Evolutionary conservation across 1,140 invertebrate species (phyloP).

Genomic region (Philotrypesis tridentata): DNA sequence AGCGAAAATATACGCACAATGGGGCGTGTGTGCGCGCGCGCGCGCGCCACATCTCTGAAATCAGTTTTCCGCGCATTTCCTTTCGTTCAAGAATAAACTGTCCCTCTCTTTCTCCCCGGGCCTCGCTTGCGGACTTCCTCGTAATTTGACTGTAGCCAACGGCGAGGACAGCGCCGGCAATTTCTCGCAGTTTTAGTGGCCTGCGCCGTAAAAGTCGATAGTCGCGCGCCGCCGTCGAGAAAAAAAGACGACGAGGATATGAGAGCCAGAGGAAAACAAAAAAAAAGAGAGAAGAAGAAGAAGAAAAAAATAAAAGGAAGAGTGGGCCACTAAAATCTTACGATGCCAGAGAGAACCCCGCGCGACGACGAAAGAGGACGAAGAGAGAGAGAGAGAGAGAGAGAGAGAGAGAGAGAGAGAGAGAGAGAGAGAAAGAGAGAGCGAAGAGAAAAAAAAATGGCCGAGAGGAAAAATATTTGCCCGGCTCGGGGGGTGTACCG

Average conservation of each 20-base stretch:
- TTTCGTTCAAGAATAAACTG: not conserved
- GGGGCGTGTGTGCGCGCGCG: too few relatives aligned
- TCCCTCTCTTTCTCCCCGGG: not conserved
- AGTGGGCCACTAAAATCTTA: slow-evolving; percentile 20
- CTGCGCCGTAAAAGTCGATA: slow-evolving; percentile 33
- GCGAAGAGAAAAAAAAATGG: not conserved
- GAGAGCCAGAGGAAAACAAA: not conserved
- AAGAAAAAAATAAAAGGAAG: not conserved
- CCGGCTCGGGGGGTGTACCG: not conserved
- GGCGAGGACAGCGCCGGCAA: not conserved
- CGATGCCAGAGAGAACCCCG: not conserved
- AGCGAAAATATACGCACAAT: not conserved
- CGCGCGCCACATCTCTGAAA: not conserved
- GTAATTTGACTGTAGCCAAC: slow-evolving; percentile 42
- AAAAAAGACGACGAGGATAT: not conserved
- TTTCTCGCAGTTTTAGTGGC: slow-evolving; percentile 38
- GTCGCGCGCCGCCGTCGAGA: not conserved
- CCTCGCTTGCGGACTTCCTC: not conserved
- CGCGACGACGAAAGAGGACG: too few relatives aligned
- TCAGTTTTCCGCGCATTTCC: slow-evolving; percentile 27
- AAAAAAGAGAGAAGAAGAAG: not conserved
- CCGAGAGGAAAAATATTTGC: not conserved
- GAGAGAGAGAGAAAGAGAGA: too few relatives aligned
- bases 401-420: too few relatives aligned
- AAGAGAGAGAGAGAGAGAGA: too few relatives aligned